Conservation (phyloP, 2,113 vertebrate species). For the Spea multiplicata region DNA sequence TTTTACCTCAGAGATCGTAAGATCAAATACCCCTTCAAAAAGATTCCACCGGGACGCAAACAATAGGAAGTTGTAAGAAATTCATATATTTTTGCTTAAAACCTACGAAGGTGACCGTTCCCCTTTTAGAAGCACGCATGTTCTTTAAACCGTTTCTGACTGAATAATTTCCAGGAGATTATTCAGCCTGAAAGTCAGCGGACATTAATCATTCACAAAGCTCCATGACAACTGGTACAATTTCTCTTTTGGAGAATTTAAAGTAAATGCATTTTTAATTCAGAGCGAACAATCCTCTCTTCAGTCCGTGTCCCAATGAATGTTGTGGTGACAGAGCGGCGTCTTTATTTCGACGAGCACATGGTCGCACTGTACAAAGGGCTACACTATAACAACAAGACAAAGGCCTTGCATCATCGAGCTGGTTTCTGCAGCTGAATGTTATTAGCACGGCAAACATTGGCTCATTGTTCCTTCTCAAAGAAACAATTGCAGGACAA, state of each 20-base stretch:
- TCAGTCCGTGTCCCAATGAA: conserved; percentile 3
- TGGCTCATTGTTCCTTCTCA: conserved; percentile 31
- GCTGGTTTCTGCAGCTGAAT: conserved; percentile 24
- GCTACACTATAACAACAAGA: conserved; percentile 19
- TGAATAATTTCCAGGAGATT: neutral
- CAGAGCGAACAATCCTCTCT: neutral
- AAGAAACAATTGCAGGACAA: conserved; percentile 43
- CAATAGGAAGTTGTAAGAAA: no score
- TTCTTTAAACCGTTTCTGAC: no score
- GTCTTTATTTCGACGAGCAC: neutral
- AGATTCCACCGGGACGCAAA: no score
- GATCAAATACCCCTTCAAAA: no score
- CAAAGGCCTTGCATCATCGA: conserved; percentile 8
- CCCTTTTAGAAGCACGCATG: no score
- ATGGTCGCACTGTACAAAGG: neutral
- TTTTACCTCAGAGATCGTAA: no score
- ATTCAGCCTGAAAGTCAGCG: neutral
- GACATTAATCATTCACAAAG: neutral
- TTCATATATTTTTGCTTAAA: no score
- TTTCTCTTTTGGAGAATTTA: neutral
- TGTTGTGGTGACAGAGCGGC: neutral
- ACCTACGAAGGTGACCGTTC: no score
- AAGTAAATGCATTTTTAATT: conserved; percentile 9
- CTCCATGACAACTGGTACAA: neutral
- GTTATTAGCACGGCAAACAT: conserved; percentile 27